Evolutionary conservation across 2,797 vertebrate species (phyloP).

Genomic region (Sebastes jordani): DNA sequence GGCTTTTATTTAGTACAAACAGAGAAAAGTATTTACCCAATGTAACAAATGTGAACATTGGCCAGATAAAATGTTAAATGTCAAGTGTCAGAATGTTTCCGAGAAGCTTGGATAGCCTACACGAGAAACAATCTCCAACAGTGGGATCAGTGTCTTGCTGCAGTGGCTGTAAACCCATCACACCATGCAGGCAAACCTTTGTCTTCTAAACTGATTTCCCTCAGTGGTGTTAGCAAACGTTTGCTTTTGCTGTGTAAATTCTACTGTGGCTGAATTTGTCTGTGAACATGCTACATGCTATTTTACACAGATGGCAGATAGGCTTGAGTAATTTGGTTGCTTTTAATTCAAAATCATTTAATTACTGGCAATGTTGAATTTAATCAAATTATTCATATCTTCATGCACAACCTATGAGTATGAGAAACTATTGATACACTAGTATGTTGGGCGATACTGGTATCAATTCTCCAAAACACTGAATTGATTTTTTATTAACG

Average conservation of each 20-base stretch:
- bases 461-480: no score
- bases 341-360: not conserved
- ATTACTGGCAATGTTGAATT: not conserved
- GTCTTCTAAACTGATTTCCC: slow-evolving; percentile 9
- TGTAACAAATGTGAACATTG: not conserved
- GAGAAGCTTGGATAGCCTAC: slow-evolving; percentile 33
- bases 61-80: slow-evolving; percentile 39
- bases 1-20: not conserved
- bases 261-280: not conserved
- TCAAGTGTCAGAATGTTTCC: slow-evolving; percentile 52
- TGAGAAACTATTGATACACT: no score
- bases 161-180: slow-evolving; percentile 41
- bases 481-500: no score
- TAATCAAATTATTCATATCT: not conserved
- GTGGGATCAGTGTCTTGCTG: slow-evolving; percentile 25
- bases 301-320: not conserved
- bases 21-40: not conserved
- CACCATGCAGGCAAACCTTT: slow-evolving; percentile 1
- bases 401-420: not conserved
- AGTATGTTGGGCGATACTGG: no score
- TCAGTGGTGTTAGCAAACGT: slow-evolving; percentile 24
- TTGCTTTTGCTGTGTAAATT: slow-evolving; percentile 38
- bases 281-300: not conserved
- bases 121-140: slow-evolving; percentile 35
- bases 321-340: not conserved